Conservation (phyloP, 2,888 invertebrate genomes). For the Deilephila elpenor region DNA sequence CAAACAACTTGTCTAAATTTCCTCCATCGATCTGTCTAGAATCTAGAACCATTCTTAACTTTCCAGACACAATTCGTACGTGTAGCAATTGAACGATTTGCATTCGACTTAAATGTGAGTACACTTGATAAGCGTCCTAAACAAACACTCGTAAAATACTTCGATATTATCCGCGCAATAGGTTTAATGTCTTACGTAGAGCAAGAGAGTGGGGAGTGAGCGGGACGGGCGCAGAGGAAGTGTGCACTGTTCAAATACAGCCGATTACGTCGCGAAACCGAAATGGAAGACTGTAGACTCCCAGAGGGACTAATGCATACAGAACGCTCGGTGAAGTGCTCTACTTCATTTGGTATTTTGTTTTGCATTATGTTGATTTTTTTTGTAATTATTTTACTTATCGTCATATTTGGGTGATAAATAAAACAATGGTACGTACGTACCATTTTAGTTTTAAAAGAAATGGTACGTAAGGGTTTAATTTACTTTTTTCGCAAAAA, state of each 20-base stretch:
- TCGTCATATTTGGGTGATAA: too few relatives aligned
- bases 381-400: too few relatives aligned
- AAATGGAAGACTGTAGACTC: conserved; percentile 51
- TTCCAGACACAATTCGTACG: background rate
- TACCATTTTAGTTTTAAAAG: too few relatives aligned
- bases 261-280: conserved; percentile 50
- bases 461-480: too few relatives aligned
- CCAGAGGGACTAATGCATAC: conserved; percentile 45
- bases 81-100: background rate
- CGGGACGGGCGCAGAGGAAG: conserved; percentile 45
- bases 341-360: conserved; percentile 37
- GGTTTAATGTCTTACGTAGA: conserved; percentile 70
- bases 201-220: conserved; percentile 46
- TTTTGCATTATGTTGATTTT: background rate
- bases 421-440: too few relatives aligned
- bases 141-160: conserved; percentile 68
- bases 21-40: background rate
- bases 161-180: conserved; percentile 70
- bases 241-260: conserved; percentile 63
- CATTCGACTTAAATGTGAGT: conserved; percentile 30
- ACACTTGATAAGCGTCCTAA: conserved; percentile 49
- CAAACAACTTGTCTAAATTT: background rate
- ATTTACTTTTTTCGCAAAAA: too few relatives aligned
- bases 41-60: background rate
- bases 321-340: conserved; percentile 42